Base-by-base conservation (phyloP, 2,797 vertebrate species). In the Tapera naevia region DNA sequence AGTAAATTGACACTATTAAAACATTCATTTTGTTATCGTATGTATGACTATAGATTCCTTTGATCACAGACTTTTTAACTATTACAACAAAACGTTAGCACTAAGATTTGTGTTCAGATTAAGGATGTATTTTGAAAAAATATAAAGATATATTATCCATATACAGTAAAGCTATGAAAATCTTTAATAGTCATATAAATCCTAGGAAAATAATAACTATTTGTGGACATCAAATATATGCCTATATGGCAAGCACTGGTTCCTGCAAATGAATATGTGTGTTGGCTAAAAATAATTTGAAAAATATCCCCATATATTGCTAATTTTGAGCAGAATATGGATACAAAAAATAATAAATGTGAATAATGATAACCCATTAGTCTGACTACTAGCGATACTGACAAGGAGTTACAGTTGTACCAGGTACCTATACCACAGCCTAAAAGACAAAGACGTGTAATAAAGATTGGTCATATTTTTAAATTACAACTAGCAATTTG, bases 21-120 rank as follows among this genome's bases (percentile, higher is more conserved):
- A 51, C 13, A 58, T 2, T 24, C 1, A 8, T 32, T 86, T 35
- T 33, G 28, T 30, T 30, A 48, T 41, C 27, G 35, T 19, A 28
- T 3, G 7, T 32, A 53, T 1, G 3, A 41, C 22, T 64, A 33
- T 1, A 5, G 13, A 28, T n/a, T 72, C 9, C 12, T 39, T 58
- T 18, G 82, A 80, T 3, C 23, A 69, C 9, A 18, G 5, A 17
- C 14, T 57, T 78, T 78, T 48, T 25, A 60, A 83, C 28, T 24
- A 78, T 13, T n/a, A 28, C 4, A 58, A 33, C 5, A 69, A 82
- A 61, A 48, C 16, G 58, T 8, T 12, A 54, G 11, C 17, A 43
- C 46, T 58, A 48, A 54, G 22, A 32, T 64, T 14, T 37, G 7
- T 4, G 17, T 62, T 64, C 25, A 64, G 32, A 81, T 39, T 64